These are phyloP conservation scores for Phyllotreta cruciferae DNA, from an alignment of 2,888 invertebrate species.

Conservation along the genomic window DNA sequence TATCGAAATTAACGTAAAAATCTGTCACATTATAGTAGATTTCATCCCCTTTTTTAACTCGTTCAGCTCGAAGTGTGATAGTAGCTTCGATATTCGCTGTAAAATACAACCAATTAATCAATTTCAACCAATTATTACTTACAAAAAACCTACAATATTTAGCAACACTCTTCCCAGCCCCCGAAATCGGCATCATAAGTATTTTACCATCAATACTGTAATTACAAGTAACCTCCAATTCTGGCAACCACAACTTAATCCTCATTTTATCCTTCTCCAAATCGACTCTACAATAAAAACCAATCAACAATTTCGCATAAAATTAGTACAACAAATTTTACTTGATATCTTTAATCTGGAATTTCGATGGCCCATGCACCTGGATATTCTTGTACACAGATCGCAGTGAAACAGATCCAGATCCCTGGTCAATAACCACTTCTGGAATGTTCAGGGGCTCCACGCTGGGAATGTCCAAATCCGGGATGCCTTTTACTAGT, in stretches of 20 bases:
- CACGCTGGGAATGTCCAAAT: conserved; percentile 69
- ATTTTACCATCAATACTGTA: conserved; percentile 75
- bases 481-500: conserved; percentile 68
- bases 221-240: conserved; percentile 68
- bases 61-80: conserved; percentile 68
- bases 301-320: neutral
- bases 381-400: conserved; percentile 68
- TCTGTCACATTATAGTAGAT: conserved; percentile 69
- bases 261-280: conserved; percentile 65
- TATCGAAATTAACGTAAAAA: conserved; percentile 71
- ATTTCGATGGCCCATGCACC: conserved; percentile 69
- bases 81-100: conserved; percentile 72
- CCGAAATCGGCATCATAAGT: conserved; percentile 76
- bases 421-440: conserved; percentile 68
- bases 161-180: conserved; percentile 70
- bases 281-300: conserved; percentile 62
- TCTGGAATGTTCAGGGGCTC: conserved; percentile 70
- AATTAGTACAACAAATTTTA: conserved; percentile 59
- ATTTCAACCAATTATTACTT: neutral
- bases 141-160: conserved; percentile 69
- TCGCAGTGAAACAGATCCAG: conserved; percentile 67
- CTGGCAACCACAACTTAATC: conserved; percentile 70
- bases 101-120: conserved; percentile 38
- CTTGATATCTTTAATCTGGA: conserved; percentile 67
- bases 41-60: conserved; percentile 61